Conservation (phyloP, 92 coral and sea anemone species). For the Zoanthus sociatus region DNA sequence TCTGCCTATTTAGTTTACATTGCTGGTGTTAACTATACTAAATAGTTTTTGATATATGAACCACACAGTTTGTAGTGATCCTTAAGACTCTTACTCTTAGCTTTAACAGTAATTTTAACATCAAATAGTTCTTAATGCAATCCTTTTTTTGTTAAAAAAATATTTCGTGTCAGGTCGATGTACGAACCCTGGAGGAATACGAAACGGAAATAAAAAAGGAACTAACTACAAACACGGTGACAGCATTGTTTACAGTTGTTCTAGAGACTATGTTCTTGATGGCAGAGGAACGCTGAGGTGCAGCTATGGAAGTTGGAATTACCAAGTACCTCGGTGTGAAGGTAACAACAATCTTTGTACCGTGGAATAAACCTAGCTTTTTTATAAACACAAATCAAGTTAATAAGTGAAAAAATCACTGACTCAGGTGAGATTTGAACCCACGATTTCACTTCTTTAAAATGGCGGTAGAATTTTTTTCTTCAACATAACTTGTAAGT, state of each 20-base stretch:
- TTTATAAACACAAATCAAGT: background rate
- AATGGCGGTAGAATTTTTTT: too few relatives aligned
- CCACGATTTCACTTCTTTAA: too few relatives aligned
- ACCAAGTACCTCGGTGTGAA: background rate
- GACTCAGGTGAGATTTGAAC: too few relatives aligned
- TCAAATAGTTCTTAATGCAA: too few relatives aligned
- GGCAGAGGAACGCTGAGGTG: slow-evolving; percentile 23
- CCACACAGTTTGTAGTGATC: too few relatives aligned
- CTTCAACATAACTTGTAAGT: too few relatives aligned
- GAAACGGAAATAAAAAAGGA: slow-evolving; percentile 10
- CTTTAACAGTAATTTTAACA: too few relatives aligned
- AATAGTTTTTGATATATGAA: too few relatives aligned
- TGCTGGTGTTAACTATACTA: too few relatives aligned
- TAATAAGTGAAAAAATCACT: too few relatives aligned
- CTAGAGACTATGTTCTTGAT: background rate
- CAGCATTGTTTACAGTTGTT: background rate
- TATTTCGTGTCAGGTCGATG: slow-evolving; percentile 24
- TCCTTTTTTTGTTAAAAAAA: too few relatives aligned
- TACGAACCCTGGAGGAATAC: background rate
- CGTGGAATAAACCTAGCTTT: background rate
- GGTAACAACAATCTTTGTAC: background rate
- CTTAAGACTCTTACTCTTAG: too few relatives aligned
- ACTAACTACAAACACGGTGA: slow-evolving; percentile 1
- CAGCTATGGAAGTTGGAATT: slow-evolving; percentile 26
- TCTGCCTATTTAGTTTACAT: background rate